Base-by-base conservation (phyloP, 2,888 invertebrate species). In the Drosophila engyochracea region DNA sequence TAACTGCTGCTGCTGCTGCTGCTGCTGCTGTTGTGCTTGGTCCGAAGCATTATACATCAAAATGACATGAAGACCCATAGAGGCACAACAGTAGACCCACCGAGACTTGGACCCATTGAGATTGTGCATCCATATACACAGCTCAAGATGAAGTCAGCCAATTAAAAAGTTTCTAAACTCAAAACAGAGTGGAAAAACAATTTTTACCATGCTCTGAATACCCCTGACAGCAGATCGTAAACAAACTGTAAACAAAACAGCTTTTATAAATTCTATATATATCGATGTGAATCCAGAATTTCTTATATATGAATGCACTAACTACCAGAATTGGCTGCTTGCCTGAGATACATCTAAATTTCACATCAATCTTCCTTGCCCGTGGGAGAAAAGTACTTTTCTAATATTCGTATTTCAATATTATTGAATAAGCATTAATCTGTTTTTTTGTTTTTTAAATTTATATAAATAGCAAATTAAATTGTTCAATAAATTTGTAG, bases 161-260 rank as follows among this genome's bases (percentile, higher is more conserved):
- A 77, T 77, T 79, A 79, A 74, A 73, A 59, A 47, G 22, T 22
- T 25, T 25, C n/a, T 35, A 30, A 28, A 53, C 41, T 51, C 49
- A 33, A 54, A 37, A 54, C 25, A 28, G 44, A 28, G 44, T 5
- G 16, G 16, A 16, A 47, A 47, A 25, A 22, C 14, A 0, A 47
- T 47, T 3, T 47, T 22, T 7, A 22, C 12, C 44, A 12, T 22
- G n/a, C 44, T 22, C n/a, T 4, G 22, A 44, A 12, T 44, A 7
- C 22, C 22, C 3, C 19, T 19, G 10, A 10, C 19, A 30, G 4
- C 51, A 28, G 47, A 41, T 41, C n/a, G 4, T 41, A n/a, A n/a
- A 0, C 19, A 19, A 19, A 19, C 9, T 39, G 39, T 39, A 9
- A 39, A 2, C 19, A 47, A 25, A 25, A 51, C 28, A 19, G 28